phyloP scores from a whole-genome alignment of 2,113 vertebrate genomes.

The Gorsachius goisagi region DNA sequence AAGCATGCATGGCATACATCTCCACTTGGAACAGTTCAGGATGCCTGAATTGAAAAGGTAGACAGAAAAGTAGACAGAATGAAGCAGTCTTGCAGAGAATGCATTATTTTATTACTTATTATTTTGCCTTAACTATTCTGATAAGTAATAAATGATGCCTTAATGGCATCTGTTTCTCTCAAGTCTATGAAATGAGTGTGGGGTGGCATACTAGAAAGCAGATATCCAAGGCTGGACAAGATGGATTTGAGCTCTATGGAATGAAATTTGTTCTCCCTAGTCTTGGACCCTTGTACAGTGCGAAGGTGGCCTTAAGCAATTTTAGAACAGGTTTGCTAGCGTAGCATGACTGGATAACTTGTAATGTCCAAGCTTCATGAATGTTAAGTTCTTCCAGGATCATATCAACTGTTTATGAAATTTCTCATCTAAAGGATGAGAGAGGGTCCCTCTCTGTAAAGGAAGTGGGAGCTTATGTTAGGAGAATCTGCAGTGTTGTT shows the following conservation, averaged over 20 bases:
- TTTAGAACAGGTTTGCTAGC: neutral
- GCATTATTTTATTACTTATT: neutral
- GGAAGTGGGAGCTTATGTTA: neutral
- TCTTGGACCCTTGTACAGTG: accelerated
- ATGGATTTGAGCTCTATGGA: neutral
- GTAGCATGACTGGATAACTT: neutral
- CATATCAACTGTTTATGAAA: neutral
- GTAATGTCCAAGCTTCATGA: neutral
- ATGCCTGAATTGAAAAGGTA: neutral
- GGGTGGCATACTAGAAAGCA: neutral
- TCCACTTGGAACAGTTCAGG: neutral
- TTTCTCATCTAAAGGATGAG: neutral
- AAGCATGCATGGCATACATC: neutral
- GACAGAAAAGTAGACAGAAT: neutral
- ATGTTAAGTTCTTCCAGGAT: neutral
- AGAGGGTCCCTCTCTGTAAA: neutral
- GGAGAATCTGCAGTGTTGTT: neutral
- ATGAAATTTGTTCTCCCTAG: neutral
- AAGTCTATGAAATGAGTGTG: neutral
- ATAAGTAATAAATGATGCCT: neutral
- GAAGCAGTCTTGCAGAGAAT: neutral
- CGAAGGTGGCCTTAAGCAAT: neutral
- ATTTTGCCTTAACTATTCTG: neutral
- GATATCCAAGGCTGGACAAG: neutral
- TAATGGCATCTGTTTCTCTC: neutral